Conservation (phyloP, 2,797 vertebrate species). For the Spea hammondii region DNA sequence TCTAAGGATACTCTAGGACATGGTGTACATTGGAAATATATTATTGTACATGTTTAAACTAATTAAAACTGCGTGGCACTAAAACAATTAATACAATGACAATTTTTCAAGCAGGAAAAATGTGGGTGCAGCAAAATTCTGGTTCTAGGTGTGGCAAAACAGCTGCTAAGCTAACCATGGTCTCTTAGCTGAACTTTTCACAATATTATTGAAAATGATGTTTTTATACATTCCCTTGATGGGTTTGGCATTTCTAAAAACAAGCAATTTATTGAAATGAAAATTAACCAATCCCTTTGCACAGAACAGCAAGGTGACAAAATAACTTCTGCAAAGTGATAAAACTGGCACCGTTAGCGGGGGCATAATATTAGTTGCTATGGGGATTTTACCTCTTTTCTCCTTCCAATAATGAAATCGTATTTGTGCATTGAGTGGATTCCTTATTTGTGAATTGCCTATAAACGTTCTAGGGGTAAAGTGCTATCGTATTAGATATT, state of each 20-base stretch:
- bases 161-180: constrained; percentile 11
- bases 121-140: constrained; percentile 6
- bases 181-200: constrained; percentile 12
- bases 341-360: no score
- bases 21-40: no score
- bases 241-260: constrained; percentile 6
- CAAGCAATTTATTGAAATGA: not conserved
- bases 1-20: no score
- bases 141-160: constrained; percentile 28
- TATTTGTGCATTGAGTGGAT: no score
- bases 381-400: no score
- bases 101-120: not conserved
- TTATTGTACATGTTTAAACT: not conserved
- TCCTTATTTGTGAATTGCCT: no score
- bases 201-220: constrained; percentile 8
- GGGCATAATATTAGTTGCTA: no score
- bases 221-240: constrained; percentile 29
- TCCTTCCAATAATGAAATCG: no score
- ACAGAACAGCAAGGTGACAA: no score
- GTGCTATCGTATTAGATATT: no score
- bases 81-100: not conserved
- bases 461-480: no score
- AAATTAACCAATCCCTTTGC: constrained; percentile 3
- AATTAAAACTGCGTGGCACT: not conserved
- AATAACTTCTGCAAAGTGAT: no score